phyloP scores from a whole-genome alignment of 37 sponge, comb jelly and placozoan species.

The Oopsacas minuta region DNA sequence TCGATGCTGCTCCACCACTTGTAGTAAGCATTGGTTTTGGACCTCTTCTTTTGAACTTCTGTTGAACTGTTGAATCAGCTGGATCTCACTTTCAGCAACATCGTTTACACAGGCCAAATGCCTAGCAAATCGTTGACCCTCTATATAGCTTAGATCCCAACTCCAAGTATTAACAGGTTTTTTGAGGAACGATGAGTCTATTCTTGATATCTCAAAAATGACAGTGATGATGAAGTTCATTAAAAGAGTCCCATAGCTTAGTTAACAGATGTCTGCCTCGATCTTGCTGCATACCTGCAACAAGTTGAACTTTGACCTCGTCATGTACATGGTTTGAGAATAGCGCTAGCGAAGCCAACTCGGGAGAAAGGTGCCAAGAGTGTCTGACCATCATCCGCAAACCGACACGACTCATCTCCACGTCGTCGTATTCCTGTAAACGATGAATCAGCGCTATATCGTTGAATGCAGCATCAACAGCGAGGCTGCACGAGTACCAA shows the following conservation, averaged over 20 bases:
- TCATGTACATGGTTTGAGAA: constrained; percentile 19
- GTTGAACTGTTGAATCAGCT: constrained; percentile 19
- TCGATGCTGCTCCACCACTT: constrained; percentile 15
- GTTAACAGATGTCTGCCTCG: constrained; percentile 14
- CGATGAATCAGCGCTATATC: constrained; percentile 14
- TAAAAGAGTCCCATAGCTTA: constrained; percentile 12
- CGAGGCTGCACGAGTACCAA: constrained; percentile 7
- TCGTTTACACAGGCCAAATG: constrained; percentile 18
- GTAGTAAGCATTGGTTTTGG: constrained; percentile 15
- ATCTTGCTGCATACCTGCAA: constrained; percentile 7
- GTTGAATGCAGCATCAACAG: constrained; percentile 16
- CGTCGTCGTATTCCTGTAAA: constrained; percentile 17
- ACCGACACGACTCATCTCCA: constrained; percentile 9
- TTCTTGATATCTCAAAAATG: constrained; percentile 13
- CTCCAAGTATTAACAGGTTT: constrained; percentile 15
- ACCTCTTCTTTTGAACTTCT: constrained; percentile 16
- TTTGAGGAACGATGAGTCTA: constrained; percentile 9
- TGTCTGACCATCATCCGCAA: constrained; percentile 20
- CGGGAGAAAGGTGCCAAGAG: constrained; percentile 13
- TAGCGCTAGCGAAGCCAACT: constrained; percentile 18
- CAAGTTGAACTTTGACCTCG: constrained; percentile 17
- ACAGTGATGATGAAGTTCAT: constrained; percentile 20
- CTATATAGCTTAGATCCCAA: constrained; percentile 10
- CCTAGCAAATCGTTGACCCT: constrained; percentile 19
- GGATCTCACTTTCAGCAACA: constrained; percentile 18